These are phyloP conservation scores for Sebastes taczanowskii DNA, from an alignment of 2,797 vertebrate genomes.

Conservation along the genomic window DNA sequence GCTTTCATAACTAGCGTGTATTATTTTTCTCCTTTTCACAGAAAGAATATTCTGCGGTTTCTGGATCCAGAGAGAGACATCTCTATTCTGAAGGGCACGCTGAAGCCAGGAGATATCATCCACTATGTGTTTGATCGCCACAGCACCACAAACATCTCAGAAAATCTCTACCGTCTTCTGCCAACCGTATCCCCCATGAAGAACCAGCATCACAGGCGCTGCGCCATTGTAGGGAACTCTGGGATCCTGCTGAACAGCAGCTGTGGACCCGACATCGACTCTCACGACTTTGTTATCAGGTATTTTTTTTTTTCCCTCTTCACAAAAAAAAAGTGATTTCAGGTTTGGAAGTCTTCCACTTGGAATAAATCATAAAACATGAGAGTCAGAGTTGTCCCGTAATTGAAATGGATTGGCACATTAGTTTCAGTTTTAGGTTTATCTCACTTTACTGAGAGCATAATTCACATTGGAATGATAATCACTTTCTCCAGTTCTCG, in stretches of 20 bases:
- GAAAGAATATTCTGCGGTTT: slow-evolving; percentile 94
- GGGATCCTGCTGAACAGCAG: slow-evolving; percentile 94
- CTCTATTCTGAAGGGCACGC: slow-evolving; percentile 93
- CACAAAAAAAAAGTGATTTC: neutral
- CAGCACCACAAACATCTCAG: slow-evolving; percentile 95
- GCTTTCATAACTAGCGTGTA: neutral
- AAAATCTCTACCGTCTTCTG: slow-evolving; percentile 93
- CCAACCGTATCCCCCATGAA: slow-evolving; percentile 92
- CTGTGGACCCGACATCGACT: slow-evolving; percentile 93
- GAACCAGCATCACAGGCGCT: slow-evolving; percentile 90
- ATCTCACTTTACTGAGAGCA: slow-evolving; percentile 16
- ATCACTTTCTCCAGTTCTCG: neutral
- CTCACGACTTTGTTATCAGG: slow-evolving; percentile 95
- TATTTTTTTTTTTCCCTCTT: slow-evolving; percentile 46
- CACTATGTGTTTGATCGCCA: slow-evolving; percentile 96
- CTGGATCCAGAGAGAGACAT: slow-evolving; percentile 96
- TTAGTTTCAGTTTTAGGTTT: slow-evolving; percentile 30
- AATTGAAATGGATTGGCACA: slow-evolving; percentile 28
- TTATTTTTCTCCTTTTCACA: slow-evolving; percentile 55
- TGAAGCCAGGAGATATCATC: slow-evolving; percentile 93
- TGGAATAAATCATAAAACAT: slow-evolving; percentile 12
- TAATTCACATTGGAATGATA: slow-evolving; percentile 21
- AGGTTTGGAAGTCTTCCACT: neutral
- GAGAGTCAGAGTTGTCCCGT: neutral
- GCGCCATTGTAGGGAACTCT: slow-evolving; percentile 96